Evolutionary conservation across 2,888 invertebrate species (phyloP), one percentile per base, ranked within the genome.

Genomic region (Agriotes lineatus): DNA sequence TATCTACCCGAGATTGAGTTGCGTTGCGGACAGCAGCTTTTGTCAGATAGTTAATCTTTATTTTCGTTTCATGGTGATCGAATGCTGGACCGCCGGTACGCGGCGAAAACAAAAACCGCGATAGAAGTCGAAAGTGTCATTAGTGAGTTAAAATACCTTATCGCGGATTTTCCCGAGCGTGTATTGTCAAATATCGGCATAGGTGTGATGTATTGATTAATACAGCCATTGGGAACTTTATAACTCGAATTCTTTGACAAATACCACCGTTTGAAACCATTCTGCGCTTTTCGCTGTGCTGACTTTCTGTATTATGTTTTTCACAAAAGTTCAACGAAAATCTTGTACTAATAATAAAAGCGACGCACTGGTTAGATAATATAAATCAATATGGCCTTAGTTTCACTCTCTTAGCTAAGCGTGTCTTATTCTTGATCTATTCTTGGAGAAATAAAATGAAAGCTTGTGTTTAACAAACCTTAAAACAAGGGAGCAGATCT

Each of bases 1-100:
- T 75, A 76, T 78, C 76, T 75, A 74, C 65, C 64, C 68, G 72
- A 76, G 75, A 78, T 78, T 78, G 78, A 78, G 78, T 76, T 75
- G 74, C 77, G 74, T 72, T 68, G 72, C 66, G 72, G 75, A 75
- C 75, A 75, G 73, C 70, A 69, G 74, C 74, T 78, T 77, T 77
- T 76, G 76, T 77, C 75, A 74, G 75, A 76, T 74, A 76, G 75
- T 78, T 77, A 77, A 78, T 78, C 77, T 77, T 76, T 75, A 76
- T 76, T 75, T 75, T 70, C 71, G 70, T 70, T 70, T 72, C 70
- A 73, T 72, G 74, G 72, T 71, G 74, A 75, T 68, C 68, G 68
- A 68, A 62, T 63, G 58, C 48, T 33, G 48, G 54, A 58, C 62
- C 48, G 54, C 54, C 30, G 37, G 58, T 66, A 33, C 19, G 18